Evolutionary conservation across 2,888 invertebrate genomes (phyloP).

Genomic region (Mythimna impura): DNA sequence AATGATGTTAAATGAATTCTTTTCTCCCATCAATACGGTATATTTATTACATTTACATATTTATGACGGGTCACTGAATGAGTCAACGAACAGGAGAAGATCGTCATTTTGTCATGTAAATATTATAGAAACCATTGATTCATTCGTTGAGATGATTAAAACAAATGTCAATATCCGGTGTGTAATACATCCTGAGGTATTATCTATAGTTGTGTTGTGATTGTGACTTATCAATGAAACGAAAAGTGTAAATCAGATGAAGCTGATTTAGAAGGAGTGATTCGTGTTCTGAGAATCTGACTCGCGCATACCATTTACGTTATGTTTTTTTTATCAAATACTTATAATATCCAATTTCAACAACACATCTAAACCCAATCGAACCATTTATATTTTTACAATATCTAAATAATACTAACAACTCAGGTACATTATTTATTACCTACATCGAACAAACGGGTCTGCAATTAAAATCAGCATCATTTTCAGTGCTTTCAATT

Average conservation of each 20-base stretch:
- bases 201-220: constrained; percentile 26
- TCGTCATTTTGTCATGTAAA: constrained; percentile 67
- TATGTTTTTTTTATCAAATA: constrained; percentile 2
- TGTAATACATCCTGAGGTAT: constrained; percentile 37
- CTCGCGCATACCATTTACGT: not conserved
- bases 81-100: constrained; percentile 61
- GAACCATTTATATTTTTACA: not conserved
- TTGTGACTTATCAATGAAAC: constrained; percentile 31
- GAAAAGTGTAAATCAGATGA: constrained; percentile 9
- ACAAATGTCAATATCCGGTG: constrained; percentile 69
- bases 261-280: constrained; percentile 16
- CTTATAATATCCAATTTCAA: not conserved
- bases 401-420: not conserved
- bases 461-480: not conserved
- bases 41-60: constrained; percentile 29
- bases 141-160: constrained; percentile 63
- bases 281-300: constrained; percentile 33
- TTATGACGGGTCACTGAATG: constrained; percentile 53
- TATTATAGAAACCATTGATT: constrained; percentile 67
- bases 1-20: constrained; percentile 11
- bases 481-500: not conserved
- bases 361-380: not conserved
- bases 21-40: constrained; percentile 6
- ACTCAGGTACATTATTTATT: not conserved
- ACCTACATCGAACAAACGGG: not conserved